These are phyloP conservation scores for Sebastes kiyomatsui DNA, from an alignment of 2,797 vertebrate species.

Conservation along the genomic window DNA sequence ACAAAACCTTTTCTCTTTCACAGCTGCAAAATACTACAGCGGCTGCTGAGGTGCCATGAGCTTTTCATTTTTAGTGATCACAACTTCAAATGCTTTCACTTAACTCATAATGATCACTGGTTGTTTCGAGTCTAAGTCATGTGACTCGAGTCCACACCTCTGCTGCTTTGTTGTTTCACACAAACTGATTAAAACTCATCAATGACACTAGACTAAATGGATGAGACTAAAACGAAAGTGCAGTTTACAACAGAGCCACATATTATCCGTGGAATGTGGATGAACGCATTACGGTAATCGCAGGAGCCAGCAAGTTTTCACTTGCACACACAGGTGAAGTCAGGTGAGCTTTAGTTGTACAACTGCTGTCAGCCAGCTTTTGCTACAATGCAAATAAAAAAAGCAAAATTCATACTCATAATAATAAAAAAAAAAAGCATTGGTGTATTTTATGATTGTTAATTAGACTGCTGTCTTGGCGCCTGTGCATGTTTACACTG, in stretches of 20 bases:
- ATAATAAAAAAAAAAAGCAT: background rate
- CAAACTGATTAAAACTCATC: background rate
- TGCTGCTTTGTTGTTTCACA: background rate
- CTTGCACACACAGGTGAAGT: background rate
- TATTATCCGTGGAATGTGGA: constrained; percentile 52
- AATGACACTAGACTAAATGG: background rate
- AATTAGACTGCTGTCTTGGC: constrained; percentile 45
- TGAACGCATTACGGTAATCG: constrained; percentile 26
- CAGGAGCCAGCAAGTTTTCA: constrained; percentile 2
- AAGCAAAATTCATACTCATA: background rate
- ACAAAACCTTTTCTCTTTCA: constrained; percentile 6
- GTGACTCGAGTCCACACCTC: no score
- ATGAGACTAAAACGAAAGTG: constrained; percentile 11
- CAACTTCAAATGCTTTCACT: background rate
- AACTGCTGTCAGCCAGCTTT: background rate
- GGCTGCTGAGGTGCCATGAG: background rate
- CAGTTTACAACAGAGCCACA: background rate
- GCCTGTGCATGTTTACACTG: constrained; percentile 51
- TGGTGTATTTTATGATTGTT: constrained; percentile 48
- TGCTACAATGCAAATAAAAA: background rate
- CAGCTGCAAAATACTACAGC: constrained; percentile 7
- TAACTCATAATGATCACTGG: background rate
- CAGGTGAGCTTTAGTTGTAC: background rate
- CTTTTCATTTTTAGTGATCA: background rate
- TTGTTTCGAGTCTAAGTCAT: no score